Percentiles rank a stretch among this genome's conserved stretches.
Conservation (phyloP, 2,113 vertebrate species). For the Takifugu bimaculatus region DNA sequence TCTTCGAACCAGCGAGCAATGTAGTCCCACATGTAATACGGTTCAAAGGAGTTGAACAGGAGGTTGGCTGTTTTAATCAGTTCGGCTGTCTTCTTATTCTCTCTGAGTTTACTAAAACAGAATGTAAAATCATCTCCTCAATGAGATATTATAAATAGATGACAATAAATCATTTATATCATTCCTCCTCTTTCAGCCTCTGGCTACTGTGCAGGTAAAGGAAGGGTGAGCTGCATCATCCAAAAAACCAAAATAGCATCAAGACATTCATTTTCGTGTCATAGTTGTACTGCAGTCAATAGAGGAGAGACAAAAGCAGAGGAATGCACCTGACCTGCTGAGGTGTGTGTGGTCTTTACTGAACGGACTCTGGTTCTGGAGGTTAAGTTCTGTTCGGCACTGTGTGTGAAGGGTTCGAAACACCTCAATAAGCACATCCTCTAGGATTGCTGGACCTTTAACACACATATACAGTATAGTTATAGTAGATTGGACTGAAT, state of each 20-base stretch:
- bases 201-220: no score
- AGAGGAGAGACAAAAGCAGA: no score
- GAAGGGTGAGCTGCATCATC: no score
- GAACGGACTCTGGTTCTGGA: conserved; percentile 88
- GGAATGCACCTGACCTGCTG: conserved; percentile 83
- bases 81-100: conserved; percentile 98
- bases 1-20: conserved; percentile 98
- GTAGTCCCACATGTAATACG: conserved; percentile 99
- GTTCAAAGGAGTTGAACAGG: conserved; percentile 98
- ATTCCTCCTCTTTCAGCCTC: background rate
- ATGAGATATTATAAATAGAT: background rate
- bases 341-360: conserved; percentile 94
- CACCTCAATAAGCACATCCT: conserved; percentile 96
- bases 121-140: background rate
- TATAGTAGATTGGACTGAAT: background rate
- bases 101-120: conserved; percentile 87
- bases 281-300: no score
- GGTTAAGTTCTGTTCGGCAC: conserved; percentile 90
- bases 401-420: conserved; percentile 92
- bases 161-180: background rate
- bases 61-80: conserved; percentile 99
- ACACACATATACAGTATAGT: background rate
- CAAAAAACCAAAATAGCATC: no score
- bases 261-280: no score
- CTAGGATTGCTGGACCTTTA: conserved; percentile 92